Conservation (phyloP, 1,140 invertebrate genomes). For the Leguminivora glycinivorella region DNA sequence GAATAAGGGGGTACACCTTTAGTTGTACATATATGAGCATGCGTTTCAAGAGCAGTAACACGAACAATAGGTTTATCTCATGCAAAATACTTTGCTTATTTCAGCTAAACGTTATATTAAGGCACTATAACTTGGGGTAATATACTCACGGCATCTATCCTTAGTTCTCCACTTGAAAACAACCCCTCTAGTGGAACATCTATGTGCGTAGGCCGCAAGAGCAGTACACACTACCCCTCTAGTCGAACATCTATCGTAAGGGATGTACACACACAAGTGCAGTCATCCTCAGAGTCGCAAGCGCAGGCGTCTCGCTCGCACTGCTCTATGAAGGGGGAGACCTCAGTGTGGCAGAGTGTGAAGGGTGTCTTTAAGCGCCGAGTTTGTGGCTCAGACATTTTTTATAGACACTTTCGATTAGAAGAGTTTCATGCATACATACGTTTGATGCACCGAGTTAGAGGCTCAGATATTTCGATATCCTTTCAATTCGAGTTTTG, state of each 20-base stretch:
- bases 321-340: constrained; percentile 84
- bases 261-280: constrained; percentile 93
- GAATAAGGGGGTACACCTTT: too few species aligned
- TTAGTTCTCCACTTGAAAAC: constrained; percentile 89
- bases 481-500: too few species aligned
- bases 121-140: background rate
- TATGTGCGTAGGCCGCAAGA: too few species aligned
- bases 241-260: too few species aligned
- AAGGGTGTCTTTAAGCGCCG: constrained; percentile 87
- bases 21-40: too few species aligned
- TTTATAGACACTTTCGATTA: too few species aligned
- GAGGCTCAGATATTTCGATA: too few species aligned
- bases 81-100: background rate
- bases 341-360: constrained; percentile 88
- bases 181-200: constrained; percentile 83
- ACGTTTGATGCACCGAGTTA: too few species aligned
- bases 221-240: constrained; percentile 91
- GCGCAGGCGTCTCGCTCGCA: constrained; percentile 92
- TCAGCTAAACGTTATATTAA: background rate
- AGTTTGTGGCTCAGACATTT: constrained; percentile 88
- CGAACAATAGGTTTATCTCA: too few species aligned
- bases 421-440: too few species aligned
- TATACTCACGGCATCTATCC: constrained; percentile 90
- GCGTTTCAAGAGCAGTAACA: too few species aligned
- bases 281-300: constrained; percentile 93